Percentiles rank a stretch among this genome's conserved stretches.
Evolutionary conservation across 2,113 vertebrate genomes (phyloP).

Genomic region (Arenaria interpres): DNA sequence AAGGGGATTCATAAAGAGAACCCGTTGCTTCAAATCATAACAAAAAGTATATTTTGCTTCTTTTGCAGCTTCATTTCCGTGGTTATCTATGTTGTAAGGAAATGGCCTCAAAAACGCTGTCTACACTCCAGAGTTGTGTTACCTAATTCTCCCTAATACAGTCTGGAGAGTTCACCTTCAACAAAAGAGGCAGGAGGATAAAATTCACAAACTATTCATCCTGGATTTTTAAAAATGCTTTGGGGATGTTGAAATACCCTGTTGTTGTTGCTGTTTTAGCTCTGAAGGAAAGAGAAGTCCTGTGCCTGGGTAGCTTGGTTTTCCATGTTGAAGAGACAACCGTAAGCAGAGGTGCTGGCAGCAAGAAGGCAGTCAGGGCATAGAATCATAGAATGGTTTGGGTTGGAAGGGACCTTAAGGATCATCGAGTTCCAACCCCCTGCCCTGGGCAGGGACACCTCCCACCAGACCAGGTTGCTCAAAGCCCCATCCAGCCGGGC

Average conservation of each 20-base stretch:
- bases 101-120: not conserved
- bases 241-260: not conserved
- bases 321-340: fast-evolving
- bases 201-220: not conserved
- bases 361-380: not conserved
- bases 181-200: not conserved
- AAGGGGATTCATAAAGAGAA: not conserved
- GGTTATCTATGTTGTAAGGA: not conserved
- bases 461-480: too few relatives aligned
- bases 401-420: too few relatives aligned
- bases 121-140: not conserved
- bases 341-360: fast-evolving
- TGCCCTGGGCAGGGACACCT: too few relatives aligned
- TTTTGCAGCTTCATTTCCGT: not conserved
- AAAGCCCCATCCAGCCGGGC: too few relatives aligned
- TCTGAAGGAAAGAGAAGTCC: not conserved
- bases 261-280: not conserved
- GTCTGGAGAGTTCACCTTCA: not conserved
- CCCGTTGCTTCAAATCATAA: not conserved
- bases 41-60: not conserved
- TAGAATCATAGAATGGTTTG: too few relatives aligned
- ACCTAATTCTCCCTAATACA: not conserved
- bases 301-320: not conserved
- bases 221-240: not conserved
- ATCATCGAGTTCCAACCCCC: too few relatives aligned